phyloP scores from a whole-genome alignment of 1,140 invertebrate species.

The Pomacea maculata region DNA sequence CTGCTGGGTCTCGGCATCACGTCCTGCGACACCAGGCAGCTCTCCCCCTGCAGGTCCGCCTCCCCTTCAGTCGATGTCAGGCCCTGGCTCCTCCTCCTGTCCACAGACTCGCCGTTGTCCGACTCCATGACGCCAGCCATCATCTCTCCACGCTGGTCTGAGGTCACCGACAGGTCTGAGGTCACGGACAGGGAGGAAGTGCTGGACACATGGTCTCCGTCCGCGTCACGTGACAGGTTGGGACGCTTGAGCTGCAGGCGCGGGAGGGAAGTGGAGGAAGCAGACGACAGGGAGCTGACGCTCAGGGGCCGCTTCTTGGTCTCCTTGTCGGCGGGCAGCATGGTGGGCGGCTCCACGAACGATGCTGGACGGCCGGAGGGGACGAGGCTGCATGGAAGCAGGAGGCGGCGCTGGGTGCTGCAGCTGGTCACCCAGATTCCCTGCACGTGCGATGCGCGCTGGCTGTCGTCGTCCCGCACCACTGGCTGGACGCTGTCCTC shows the following conservation, averaged over 20 bases:
- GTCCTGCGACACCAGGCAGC: too few relatives aligned
- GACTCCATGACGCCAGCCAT: too few relatives aligned
- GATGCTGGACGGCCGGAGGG: conserved; percentile 8
- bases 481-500: conserved; percentile 12
- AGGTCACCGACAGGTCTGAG: conserved; percentile 12
- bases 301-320: conserved; percentile 74
- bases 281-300: conserved; percentile 83
- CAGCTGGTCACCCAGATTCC: conserved; percentile 28
- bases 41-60: too few relatives aligned
- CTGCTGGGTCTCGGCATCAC: too few relatives aligned
- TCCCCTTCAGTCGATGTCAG: too few relatives aligned
- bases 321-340: conserved; percentile 23
- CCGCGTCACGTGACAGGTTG: conserved; percentile 32
- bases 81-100: too few relatives aligned
- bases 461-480: conserved; percentile 1
- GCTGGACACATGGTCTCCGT: conserved; percentile 10
- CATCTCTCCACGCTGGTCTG: neutral
- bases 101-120: too few relatives aligned
- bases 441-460: conserved; percentile 4
- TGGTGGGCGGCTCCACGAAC: conserved; percentile 3
- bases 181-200: conserved; percentile 12
- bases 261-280: conserved; percentile 74
- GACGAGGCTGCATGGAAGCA: neutral
- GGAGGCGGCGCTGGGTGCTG: conserved; percentile 22
- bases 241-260: conserved; percentile 49